Conservation (phyloP, 2,888 invertebrate genomes). For the Dioctria rufipes region DNA sequence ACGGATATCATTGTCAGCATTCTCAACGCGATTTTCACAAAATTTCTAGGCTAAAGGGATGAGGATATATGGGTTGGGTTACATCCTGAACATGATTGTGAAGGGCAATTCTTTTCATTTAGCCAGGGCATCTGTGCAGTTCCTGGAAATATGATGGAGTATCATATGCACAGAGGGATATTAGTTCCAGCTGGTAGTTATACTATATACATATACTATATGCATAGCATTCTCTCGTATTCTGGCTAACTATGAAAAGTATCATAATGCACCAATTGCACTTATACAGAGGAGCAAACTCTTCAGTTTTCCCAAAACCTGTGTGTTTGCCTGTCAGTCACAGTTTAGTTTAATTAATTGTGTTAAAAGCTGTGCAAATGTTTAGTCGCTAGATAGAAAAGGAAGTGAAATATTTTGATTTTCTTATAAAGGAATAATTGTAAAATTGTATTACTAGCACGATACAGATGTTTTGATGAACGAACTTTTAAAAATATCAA, state of each 20-base stretch:
- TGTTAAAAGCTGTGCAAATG: slow-evolving; percentile 2
- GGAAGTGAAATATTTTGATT: slow-evolving; percentile 7
- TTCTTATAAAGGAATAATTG: too few relatives aligned
- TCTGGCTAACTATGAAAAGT: neutral
- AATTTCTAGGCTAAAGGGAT: neutral
- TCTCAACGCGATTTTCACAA: neutral
- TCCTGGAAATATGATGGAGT: slow-evolving; percentile 5
- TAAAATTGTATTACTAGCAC: too few relatives aligned
- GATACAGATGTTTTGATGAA: too few relatives aligned
- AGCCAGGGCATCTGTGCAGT: slow-evolving; percentile 3
- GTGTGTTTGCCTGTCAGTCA: slow-evolving; percentile 7
- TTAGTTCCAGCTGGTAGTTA: neutral
- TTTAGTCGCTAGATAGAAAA: slow-evolving; percentile 25
- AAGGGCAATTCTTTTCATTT: slow-evolving; percentile 6
- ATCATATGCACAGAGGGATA: slow-evolving; percentile 5
- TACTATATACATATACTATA: too few relatives aligned
- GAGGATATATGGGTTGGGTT: neutral
- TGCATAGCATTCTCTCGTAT: neutral
- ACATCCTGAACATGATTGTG: neutral
- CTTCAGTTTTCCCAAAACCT: slow-evolving; percentile 4
- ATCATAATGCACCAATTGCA: slow-evolving; percentile 4
- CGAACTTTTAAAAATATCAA: too few relatives aligned
- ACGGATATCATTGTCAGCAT: neutral
- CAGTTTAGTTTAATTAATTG: slow-evolving; percentile 43
- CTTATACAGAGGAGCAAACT: neutral